Percentiles rank a stretch among this genome's conserved stretches.
These are phyloP conservation scores for Synergus japonicus DNA, from an alignment of 2,888 invertebrate species.

Conservation along the genomic window DNA sequence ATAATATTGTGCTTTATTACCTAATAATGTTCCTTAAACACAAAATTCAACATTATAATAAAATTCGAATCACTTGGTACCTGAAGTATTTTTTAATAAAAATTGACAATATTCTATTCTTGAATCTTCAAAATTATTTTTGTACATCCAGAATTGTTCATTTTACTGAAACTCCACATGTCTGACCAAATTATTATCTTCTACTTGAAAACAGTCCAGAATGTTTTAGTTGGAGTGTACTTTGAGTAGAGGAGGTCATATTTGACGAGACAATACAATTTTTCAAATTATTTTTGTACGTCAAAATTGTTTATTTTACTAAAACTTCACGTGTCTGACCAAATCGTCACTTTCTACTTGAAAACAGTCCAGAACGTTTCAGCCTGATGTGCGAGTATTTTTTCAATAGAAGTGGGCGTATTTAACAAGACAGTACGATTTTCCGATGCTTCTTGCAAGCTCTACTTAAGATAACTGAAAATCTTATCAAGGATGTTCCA, in stretches of 20 bases:
- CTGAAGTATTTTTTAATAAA: background rate
- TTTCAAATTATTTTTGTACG: background rate
- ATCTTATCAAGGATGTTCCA: too few species aligned
- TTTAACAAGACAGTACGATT: background rate
- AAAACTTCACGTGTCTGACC: background rate
- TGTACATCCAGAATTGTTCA: background rate
- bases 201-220: background rate
- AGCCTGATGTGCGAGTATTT: background rate
- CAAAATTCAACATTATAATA: background rate
- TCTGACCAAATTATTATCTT: background rate
- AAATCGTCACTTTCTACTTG: background rate
- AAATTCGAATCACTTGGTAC: background rate
- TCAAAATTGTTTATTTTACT: background rate
- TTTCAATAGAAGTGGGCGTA: background rate
- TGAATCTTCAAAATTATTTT: background rate
- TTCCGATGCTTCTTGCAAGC: background rate
- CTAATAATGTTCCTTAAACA: background rate
- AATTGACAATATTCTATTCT: background rate
- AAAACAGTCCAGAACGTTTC: background rate
- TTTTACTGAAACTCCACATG: background rate
- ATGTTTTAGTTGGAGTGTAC: background rate
- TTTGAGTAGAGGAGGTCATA: background rate
- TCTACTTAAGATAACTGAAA: too few species aligned
- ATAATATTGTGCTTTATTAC: background rate
- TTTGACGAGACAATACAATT: background rate